phyloP scores from a whole-genome alignment of 2,113 vertebrate genomes.

The Channa maculata region DNA sequence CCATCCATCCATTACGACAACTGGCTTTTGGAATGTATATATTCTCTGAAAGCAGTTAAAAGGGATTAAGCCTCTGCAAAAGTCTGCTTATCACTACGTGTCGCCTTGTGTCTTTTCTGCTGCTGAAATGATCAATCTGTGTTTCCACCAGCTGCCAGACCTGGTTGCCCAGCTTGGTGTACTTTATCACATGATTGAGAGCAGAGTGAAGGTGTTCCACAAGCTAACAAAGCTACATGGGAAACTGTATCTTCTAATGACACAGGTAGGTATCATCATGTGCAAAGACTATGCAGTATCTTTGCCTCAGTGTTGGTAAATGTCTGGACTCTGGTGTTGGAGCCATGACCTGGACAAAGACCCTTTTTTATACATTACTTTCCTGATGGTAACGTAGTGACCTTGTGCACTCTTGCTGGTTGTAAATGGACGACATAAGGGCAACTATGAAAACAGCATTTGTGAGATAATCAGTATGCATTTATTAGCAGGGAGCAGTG shows the following conservation, averaged over 20 bases:
- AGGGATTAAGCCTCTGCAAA: too few species aligned
- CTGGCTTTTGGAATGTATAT: too few species aligned
- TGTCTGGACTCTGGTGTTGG: background rate
- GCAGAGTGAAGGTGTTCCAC: conserved; percentile 93
- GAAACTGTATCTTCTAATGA: conserved; percentile 92
- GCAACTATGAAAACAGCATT: too few species aligned
- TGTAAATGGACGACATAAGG: too few species aligned
- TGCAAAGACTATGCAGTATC: background rate
- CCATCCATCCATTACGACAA: too few species aligned
- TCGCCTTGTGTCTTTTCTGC: background rate
- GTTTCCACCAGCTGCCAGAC: conserved; percentile 89
- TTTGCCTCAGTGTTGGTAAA: background rate
- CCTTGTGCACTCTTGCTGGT: too few species aligned
- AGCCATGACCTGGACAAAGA: background rate
- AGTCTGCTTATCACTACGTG: too few species aligned
- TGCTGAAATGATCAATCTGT: conserved; percentile 6
- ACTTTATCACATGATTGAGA: conserved; percentile 96
- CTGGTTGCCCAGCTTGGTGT: conserved; percentile 91
- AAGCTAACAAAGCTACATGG: conserved; percentile 94
- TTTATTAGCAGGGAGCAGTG: too few species aligned
- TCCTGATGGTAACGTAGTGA: too few species aligned
- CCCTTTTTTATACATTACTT: too few species aligned
- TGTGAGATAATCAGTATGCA: too few species aligned
- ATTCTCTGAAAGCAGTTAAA: too few species aligned
- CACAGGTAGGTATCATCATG: conserved; percentile 84